These are phyloP conservation scores for Lota lota DNA, from an alignment of 2,113 vertebrate genomes.

Conservation along the genomic window DNA sequence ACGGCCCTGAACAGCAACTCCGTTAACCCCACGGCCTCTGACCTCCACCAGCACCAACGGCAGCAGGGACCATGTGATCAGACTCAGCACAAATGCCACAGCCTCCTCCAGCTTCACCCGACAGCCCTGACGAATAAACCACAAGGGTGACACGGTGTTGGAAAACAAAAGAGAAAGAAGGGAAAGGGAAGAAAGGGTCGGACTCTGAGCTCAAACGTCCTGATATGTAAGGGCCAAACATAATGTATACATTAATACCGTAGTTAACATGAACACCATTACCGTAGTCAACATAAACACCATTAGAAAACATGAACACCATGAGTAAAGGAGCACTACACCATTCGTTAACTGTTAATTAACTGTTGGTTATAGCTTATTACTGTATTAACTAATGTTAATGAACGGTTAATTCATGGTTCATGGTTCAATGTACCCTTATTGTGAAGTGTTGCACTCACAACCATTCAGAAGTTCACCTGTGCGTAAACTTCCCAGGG, in stretches of 20 bases:
- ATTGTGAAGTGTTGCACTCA: background rate
- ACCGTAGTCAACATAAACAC: background rate
- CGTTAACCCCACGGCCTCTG: background rate
- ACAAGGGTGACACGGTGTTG: too few species aligned
- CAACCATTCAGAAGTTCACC: conserved; percentile 25
- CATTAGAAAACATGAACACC: background rate
- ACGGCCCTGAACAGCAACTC: background rate
- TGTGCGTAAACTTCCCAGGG: conserved; percentile 47
- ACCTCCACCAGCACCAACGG: conserved; percentile 52
- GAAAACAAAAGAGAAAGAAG: background rate
- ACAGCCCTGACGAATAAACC: conserved; percentile 50
- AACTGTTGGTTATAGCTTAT: background rate
- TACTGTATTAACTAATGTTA: background rate
- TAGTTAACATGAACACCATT: background rate
- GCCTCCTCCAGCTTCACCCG: conserved; percentile 36
- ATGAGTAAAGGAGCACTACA: background rate
- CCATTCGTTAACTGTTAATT: background rate
- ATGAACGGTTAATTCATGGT: background rate
- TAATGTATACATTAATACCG: background rate
- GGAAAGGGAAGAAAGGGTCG: background rate
- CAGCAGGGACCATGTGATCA: conserved; percentile 25
- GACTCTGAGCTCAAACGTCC: too few species aligned
- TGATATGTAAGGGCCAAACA: too few species aligned
- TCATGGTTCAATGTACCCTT: background rate
- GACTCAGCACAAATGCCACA: conserved; percentile 39